A percentile compares a stretch with the other conserved stretches of the same genome.
Conservation (phyloP, 1,140 invertebrate genomes). For the Drosophila sturtevanti region DNA sequence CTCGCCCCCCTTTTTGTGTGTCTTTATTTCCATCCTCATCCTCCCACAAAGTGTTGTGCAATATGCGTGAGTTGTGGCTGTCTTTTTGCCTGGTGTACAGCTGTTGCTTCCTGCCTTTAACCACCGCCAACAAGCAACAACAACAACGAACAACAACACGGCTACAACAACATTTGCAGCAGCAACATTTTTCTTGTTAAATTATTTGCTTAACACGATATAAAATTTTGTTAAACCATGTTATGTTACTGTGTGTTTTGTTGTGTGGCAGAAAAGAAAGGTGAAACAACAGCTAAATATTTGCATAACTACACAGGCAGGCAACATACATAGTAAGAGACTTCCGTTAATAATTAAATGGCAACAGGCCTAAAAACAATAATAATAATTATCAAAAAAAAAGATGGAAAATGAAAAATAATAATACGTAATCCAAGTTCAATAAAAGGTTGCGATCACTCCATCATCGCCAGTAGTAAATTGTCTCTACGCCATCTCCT, state of each 20-base stretch:
- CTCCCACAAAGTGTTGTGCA: conserved; percentile 53
- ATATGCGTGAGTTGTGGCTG: conserved; percentile 50
- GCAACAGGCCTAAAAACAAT: conserved; percentile 19
- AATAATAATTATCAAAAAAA: conserved; percentile 19
- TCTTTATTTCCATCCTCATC: conserved; percentile 35
- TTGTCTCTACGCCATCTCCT: conserved; percentile 21
- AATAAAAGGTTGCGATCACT: conserved; percentile 58
- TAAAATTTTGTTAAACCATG: conserved; percentile 67
- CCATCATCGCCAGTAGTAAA: conserved; percentile 11
- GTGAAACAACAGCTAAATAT: conserved; percentile 53
- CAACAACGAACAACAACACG: conserved; percentile 10
- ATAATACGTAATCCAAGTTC: conserved; percentile 45
- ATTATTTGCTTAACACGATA: conserved; percentile 67
- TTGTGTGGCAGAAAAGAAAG: conserved; percentile 56
- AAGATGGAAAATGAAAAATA: conserved; percentile 7
- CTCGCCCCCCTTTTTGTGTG: neutral
- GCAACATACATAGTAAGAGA: neutral
- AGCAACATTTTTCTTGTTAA: conserved; percentile 66
- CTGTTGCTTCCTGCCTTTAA: conserved; percentile 44
- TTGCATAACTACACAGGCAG: conserved; percentile 46
- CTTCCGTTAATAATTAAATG: conserved; percentile 73
- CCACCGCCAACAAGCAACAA: neutral
- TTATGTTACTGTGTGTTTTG: neutral
- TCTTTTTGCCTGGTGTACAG: conserved; percentile 18
- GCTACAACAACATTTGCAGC: conserved; percentile 30